Evolutionary conservation across 2,113 vertebrate genomes (phyloP), one percentile per base, ranked within the genome.

Genomic region (Grammomys dolichurus): DNA sequence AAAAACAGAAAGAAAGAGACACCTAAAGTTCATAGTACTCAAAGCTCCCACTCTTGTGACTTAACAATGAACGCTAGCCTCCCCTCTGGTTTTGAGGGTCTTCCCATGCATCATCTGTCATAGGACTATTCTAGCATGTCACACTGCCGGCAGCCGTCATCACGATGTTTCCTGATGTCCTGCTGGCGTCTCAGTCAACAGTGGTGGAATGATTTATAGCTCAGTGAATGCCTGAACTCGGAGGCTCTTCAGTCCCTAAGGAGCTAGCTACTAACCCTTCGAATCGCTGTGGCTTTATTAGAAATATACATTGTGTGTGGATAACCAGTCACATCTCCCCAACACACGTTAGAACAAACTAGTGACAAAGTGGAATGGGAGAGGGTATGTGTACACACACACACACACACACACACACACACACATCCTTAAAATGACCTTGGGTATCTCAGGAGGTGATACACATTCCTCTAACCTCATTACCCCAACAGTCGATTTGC

Each of bases 101-200:
- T 10, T 48, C 46, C 3, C n/a, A 7, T 10, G 51, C 0, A 24
- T 19, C 1, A 5, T 36, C 70, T 28, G 10, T 3, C 9, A 58
- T 7, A 40, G 9, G 51, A 20, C 43, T 7, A 1, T 11, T 36
- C 20, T 5, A 17, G 3, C 1, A n/a, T 0, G 4, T 3, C 0
- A 5, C 19, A 11, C n/a, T 3, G 7, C 0, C 0, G 1, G 2
- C 51, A 26, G 33, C n/a, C 48, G 48, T 54, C 82, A 58, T 0
- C 1, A 6, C 63, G 2, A 12, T 1, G 3, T 33, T 46, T 9
- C 2, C 54, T 7, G 5, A 70, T 11, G 20, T 33, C 87, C 11
- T 16, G 1, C 0, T 0, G 26, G 54, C 60, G 17, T 17, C 67
- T 26, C 17, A 10, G 12, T 19, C 73, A 36, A 1, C 9, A 1